These are phyloP conservation scores for Lasioglossum malachurum DNA, from an alignment of 2,888 invertebrate species.

Conservation along the genomic window DNA sequence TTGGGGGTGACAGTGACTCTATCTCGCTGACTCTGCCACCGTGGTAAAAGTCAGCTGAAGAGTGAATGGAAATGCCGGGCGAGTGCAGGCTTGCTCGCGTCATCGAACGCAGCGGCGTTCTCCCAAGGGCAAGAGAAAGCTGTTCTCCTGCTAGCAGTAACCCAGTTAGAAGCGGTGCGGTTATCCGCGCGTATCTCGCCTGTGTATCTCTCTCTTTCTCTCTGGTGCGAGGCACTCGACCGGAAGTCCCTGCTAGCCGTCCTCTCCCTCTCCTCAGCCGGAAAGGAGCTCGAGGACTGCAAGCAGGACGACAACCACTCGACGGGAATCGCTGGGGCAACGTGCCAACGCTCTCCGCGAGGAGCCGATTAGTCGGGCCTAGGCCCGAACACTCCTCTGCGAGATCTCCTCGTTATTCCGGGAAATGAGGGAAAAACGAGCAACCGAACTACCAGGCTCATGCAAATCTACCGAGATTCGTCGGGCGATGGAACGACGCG, in stretches of 20 bases:
- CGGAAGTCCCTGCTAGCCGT: constrained; percentile 55
- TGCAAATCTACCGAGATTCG: constrained; percentile 42
- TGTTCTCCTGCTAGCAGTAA: constrained; percentile 64
- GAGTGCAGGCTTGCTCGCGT: constrained; percentile 31
- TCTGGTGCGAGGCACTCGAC: constrained; percentile 47
- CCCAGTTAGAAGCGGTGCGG: constrained; percentile 68
- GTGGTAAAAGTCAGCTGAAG: constrained; percentile 24
- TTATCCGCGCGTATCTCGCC: constrained; percentile 60
- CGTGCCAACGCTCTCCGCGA: constrained; percentile 38
- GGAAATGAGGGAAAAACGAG: constrained; percentile 5
- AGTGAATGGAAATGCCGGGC: constrained; percentile 13
- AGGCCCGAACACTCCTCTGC: constrained; percentile 25
- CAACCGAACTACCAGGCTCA: constrained; percentile 14
- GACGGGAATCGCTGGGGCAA: constrained; percentile 43
- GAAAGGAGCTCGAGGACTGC: constrained; percentile 34
- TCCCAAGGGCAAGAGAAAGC: constrained; percentile 75
- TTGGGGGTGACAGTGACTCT: too few relatives aligned
- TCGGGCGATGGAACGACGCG: not conserved
- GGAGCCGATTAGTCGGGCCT: constrained; percentile 55
- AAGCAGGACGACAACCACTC: constrained; percentile 23
- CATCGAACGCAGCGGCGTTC: constrained; percentile 41
- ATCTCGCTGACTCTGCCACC: not conserved
- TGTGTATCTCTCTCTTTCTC: constrained; percentile 28
- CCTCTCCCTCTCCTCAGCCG: not conserved
- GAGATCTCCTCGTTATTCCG: constrained; percentile 41